Conservation (phyloP, 2,888 invertebrate species). For the Gibbula magus region DNA sequence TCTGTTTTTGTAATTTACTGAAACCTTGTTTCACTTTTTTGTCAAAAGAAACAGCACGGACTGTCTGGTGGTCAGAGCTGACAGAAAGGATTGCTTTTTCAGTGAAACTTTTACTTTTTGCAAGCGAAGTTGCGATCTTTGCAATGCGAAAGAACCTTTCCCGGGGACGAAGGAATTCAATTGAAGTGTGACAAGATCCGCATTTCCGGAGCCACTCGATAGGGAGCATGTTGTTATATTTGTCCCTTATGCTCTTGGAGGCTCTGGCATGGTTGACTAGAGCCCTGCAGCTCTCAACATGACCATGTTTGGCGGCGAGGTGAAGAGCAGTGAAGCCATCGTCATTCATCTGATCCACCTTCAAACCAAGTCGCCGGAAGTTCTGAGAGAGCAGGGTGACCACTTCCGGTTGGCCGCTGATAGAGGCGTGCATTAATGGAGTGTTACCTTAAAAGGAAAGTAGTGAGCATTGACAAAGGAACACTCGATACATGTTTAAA, state of each 20-base stretch:
- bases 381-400: constrained; percentile 68
- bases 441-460: constrained; percentile 67
- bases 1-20: no score
- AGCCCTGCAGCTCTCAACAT: constrained; percentile 68
- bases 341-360: constrained; percentile 69
- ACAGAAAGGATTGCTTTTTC: no score
- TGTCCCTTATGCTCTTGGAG: constrained; percentile 61
- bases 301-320: constrained; percentile 67
- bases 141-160: constrained; percentile 40
- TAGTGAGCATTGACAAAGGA: no score
- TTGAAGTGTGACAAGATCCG: constrained; percentile 66
- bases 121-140: constrained; percentile 40
- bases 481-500: no score
- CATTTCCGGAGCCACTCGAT: constrained; percentile 67
- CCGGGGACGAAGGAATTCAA: constrained; percentile 44
- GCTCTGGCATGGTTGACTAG: constrained; percentile 70
- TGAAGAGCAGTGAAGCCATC: constrained; percentile 71
- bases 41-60: no score
- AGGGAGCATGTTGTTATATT: constrained; percentile 57
- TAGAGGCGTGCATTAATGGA: constrained; percentile 68
- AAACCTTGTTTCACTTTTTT: no score
- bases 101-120: not conserved
- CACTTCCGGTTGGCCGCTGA: constrained; percentile 70
- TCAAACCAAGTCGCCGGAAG: constrained; percentile 71
- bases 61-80: no score